These are phyloP conservation scores for Calidris pugnax DNA, from an alignment of 2,113 vertebrate species.

Conservation along the genomic window DNA sequence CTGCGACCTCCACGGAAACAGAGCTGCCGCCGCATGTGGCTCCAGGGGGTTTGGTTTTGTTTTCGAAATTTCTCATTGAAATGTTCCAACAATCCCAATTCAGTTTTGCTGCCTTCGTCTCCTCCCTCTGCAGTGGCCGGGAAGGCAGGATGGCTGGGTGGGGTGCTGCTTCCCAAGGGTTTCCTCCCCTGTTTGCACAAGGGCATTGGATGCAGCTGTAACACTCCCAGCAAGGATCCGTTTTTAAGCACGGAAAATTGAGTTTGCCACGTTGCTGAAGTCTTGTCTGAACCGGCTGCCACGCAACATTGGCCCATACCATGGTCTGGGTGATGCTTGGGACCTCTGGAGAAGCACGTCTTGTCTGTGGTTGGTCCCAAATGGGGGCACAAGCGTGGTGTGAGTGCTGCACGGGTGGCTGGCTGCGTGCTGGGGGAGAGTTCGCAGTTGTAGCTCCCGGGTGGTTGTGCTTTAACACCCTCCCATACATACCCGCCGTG, in stretches of 20 bases:
- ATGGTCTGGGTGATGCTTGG: background rate
- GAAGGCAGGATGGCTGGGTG: background rate
- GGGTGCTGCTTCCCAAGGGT: background rate
- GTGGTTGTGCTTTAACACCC: background rate
- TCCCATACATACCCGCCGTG: background rate
- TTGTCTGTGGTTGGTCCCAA: background rate
- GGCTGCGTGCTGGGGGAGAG: rapidly evolving
- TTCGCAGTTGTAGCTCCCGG: background rate
- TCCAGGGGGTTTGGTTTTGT: background rate
- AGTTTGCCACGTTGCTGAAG: background rate
- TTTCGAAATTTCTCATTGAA: background rate
- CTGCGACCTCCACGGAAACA: rapidly evolving
- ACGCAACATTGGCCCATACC: rapidly evolving
- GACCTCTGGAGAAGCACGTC: background rate
- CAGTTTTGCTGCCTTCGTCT: background rate
- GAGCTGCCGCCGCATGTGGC: background rate
- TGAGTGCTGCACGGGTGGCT: background rate
- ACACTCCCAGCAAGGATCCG: background rate
- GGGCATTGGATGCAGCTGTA: background rate
- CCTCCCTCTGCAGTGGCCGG: background rate
- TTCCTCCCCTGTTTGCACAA: background rate
- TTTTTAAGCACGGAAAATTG: background rate
- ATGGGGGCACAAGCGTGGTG: background rate
- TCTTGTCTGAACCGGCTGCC: background rate
- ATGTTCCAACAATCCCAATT: background rate